Base-by-base conservation (phyloP, 2,888 invertebrate genomes). In the Boloria selene region DNA sequence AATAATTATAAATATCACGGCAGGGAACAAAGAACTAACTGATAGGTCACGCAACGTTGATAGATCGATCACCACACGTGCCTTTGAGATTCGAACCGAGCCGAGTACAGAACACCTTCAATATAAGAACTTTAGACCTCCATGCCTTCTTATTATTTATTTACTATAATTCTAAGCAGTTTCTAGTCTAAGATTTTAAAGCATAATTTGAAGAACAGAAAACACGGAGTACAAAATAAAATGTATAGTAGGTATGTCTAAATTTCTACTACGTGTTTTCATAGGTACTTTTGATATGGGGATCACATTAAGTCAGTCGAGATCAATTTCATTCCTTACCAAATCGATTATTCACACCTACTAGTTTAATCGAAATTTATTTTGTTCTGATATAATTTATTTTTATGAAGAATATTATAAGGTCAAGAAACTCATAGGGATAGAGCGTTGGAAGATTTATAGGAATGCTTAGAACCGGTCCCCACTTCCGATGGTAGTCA, bases 401-500 rank as follows among this genome's bases (percentile, higher is more conserved):
- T 61, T 69, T 67, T 66, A 71, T 65, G 53, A 65, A 59, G 61
- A 63, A 63, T 67, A 61, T 63, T 55, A 65, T 62, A 65, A 66
- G 71, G 75, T 73, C 75, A 73, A 67, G 68, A 74, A 73, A 74
- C 77, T 77, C 76, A 74, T 78, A 74, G 73, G 73, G 76, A 74
- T 72, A 71, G 72, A 73, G 72, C 73, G 73, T 74, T 73, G 69
- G 70, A 78, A 78, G 81, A 82, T 81, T 84, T 81, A 84, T 80
- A 86, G 84, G 86, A 88, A 89, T 88, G 86, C 77, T 77, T 70
- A 73, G 77, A 85, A 85, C 86, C 87, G 84, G 83, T 84, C 79
- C 73, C 70, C 72, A 82, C 82, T 87, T 90, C 89, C 88, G 88
- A 83, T 77, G 75, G 74, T 67, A 72, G 69, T 69, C 64, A 67